phyloP scores from a whole-genome alignment of 2,113 vertebrate species.

The Microtus richardsoni region DNA sequence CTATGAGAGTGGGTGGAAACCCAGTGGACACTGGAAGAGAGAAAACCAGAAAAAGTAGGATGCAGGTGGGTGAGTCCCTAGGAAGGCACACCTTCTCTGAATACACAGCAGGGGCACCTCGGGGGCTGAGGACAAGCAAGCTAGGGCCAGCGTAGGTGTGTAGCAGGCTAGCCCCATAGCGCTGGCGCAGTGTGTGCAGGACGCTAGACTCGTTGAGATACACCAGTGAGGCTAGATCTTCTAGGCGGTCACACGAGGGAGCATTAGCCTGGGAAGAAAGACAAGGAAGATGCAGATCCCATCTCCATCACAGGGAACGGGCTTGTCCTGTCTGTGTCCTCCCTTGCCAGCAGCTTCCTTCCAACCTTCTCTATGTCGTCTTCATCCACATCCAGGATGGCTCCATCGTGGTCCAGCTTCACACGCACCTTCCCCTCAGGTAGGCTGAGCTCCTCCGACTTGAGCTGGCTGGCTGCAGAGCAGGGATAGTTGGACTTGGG shows the following conservation, averaged over 20 bases:
- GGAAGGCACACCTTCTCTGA: constrained; percentile 93
- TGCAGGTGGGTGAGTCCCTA: rapidly evolving
- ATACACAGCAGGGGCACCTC: constrained; percentile 96
- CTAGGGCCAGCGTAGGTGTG: constrained; percentile 94
- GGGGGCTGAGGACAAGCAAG: constrained; percentile 95
- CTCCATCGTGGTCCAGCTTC: constrained; percentile 94
- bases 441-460: constrained; percentile 87
- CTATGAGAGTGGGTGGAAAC: not conserved
- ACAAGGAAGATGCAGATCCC: not conserved
- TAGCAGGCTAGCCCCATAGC: constrained; percentile 95
- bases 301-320: rapidly evolving
- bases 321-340: rapidly evolving
- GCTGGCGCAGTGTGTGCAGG: constrained; percentile 95
- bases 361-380: constrained; percentile 97
- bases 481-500: not conserved
- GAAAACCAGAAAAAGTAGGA: not conserved
- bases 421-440: constrained; percentile 96
- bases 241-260: constrained; percentile 92
- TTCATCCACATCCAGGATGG: constrained; percentile 96
- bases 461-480: constrained; percentile 92
- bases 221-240: constrained; percentile 94
- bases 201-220: constrained; percentile 97
- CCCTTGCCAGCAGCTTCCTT: not conserved
- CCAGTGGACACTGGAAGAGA: not conserved
- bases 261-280: constrained; percentile 92